Percentiles rank a stretch among this genome's conserved stretches.
Evolutionary conservation across 2,888 invertebrate genomes (phyloP).

Genomic region (Hydrotaea cyrtoneurina): DNA sequence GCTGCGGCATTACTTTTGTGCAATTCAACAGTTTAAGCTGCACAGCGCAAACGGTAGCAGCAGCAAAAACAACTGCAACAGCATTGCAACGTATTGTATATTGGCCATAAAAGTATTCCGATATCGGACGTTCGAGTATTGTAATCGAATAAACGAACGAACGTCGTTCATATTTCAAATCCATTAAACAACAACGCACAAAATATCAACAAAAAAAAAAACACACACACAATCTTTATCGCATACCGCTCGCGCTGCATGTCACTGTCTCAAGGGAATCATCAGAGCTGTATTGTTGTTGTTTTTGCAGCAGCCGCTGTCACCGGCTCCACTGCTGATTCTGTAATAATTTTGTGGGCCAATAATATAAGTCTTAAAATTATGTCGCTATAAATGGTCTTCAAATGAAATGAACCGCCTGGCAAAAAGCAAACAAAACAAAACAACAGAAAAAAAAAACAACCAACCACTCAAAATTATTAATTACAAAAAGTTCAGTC

Average conservation of each 20-base stretch:
- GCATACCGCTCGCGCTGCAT: slow-evolving; percentile 63
- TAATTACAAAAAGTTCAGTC: slow-evolving; percentile 54
- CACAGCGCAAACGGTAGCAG: not conserved
- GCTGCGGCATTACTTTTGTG: slow-evolving; percentile 39
- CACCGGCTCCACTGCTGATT: slow-evolving; percentile 28
- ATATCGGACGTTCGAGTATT: slow-evolving; percentile 47
- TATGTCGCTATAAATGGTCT: slow-evolving; percentile 68
- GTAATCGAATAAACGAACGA: not conserved
- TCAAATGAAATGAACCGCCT: slow-evolving; percentile 64
- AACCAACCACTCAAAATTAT: slow-evolving; percentile 52
- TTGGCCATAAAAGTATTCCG: slow-evolving; percentile 63
- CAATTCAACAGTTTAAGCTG: slow-evolving; percentile 26
- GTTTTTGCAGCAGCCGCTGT: slow-evolving; percentile 40
- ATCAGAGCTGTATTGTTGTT: slow-evolving; percentile 58
- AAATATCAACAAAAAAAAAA: slow-evolving; percentile 18
- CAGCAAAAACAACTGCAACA: slow-evolving; percentile 39
- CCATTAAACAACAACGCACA: not conserved
- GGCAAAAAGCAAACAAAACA: slow-evolving; percentile 14
- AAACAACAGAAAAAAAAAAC: slow-evolving; percentile 1
- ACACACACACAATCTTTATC: slow-evolving; percentile 49
- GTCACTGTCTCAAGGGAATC: slow-evolving; percentile 65
- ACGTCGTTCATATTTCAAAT: slow-evolving; percentile 62
- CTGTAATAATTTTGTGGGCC: slow-evolving; percentile 66
- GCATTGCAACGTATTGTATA: slow-evolving; percentile 40
- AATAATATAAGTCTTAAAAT: slow-evolving; percentile 66